phyloP scores from a whole-genome alignment of 1,140 invertebrate species.

The Pollicipes pollicipes region DNA sequence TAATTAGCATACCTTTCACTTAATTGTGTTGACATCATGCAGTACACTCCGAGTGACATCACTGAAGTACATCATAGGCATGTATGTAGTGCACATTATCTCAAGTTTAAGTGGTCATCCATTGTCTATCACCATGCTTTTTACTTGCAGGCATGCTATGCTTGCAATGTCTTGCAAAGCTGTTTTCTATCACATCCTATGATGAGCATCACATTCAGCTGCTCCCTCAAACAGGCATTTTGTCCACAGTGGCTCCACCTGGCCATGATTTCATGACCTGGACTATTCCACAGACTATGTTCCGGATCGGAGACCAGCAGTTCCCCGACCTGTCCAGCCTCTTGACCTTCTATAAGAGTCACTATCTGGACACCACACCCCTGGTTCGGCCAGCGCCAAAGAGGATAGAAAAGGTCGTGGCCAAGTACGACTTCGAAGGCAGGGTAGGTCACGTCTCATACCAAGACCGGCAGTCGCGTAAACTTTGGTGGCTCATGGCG shows the following conservation, averaged over 20 bases:
- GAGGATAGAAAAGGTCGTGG: constrained; percentile 64
- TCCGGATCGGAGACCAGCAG: constrained; percentile 84
- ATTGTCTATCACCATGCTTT: background rate
- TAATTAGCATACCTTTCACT: too few relatives aligned
- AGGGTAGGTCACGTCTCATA: constrained; percentile 31
- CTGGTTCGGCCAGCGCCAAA: constrained; percentile 64
- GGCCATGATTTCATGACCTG: too few relatives aligned
- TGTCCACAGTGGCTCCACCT: background rate
- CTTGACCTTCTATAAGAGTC: constrained; percentile 82
- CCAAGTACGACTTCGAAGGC: constrained; percentile 83
- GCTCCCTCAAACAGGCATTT: too few relatives aligned
- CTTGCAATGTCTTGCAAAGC: too few relatives aligned
- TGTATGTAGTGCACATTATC: too few relatives aligned
- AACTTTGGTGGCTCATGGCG: too few relatives aligned
- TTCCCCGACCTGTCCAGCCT: constrained; percentile 81
- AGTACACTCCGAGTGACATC: too few relatives aligned
- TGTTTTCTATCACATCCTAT: too few relatives aligned
- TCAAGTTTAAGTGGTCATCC: too few relatives aligned
- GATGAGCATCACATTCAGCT: too few relatives aligned
- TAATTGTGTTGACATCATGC: too few relatives aligned
- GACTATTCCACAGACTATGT: constrained; percentile 36
- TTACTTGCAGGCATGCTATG: background rate
- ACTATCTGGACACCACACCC: constrained; percentile 90
- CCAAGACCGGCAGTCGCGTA: background rate
- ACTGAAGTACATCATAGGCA: too few relatives aligned